Base-by-base conservation (phyloP, 2,113 vertebrate genomes). In the Solea senegalensis region DNA sequence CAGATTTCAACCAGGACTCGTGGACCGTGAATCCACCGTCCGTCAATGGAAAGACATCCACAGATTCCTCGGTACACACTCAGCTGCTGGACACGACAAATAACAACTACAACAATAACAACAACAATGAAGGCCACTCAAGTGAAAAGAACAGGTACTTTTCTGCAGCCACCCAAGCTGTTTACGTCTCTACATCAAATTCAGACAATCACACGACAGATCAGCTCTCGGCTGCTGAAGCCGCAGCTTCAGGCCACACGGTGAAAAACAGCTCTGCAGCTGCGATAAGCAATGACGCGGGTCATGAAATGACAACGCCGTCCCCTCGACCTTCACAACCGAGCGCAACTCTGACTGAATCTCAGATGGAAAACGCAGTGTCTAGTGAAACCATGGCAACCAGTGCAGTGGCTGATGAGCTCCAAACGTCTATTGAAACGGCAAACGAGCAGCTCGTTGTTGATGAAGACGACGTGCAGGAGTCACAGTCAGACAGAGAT, bases 1-100 rank as follows among this genome's bases (percentile, higher is more conserved):
- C 85, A 68, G 86, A 88, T 48, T 85, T 86, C 0, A 28, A 89
- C 48, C 85, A 88, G 69, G 85, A 88, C 49, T 87, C 86, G 0
- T 83, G 80, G 81, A 75, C 67, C 12, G 4, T 41, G 9, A 54
- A 51, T 51, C 54, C 72, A 12, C 50, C n/a, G 0, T 7, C 56
- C 0, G 16, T 28, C 48, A 28, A 50, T 28, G 44, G 44, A 16
- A 69, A 62, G 55, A 44, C 45, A 8, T 5, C 28, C 11, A 39
- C n/a, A 3, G 59, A 15, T 45, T 55, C 65, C 34, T 73, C 61
- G 57, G 44, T 49, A 27, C 44, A 13, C 28, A 11, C 49, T 10
- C 67, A 58, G 7, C 44, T 16, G 2, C 12, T 10, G 12, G 6
- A 50, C 13, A 50, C 56, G 27, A 50, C 53, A 21, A 88, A 78